These are phyloP conservation scores for Melanerpes formicivorus DNA, from an alignment of 2,113 vertebrate genomes.

Conservation along the genomic window DNA sequence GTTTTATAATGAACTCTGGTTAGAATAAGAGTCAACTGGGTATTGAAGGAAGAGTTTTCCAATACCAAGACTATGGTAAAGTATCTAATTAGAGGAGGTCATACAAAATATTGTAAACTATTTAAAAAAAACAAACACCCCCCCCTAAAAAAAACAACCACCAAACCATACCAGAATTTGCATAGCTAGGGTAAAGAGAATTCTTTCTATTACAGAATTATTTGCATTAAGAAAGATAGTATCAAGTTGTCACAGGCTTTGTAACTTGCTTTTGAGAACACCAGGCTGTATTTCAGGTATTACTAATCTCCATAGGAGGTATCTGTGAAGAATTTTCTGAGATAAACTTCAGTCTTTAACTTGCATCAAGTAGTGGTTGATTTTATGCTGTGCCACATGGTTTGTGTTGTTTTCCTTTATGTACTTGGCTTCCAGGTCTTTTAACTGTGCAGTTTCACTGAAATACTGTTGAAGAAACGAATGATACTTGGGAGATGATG, in stretches of 20 bases:
- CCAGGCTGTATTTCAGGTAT: background rate
- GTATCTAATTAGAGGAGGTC: background rate
- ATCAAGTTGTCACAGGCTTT: background rate
- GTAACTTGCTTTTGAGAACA: background rate
- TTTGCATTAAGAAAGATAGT: background rate
- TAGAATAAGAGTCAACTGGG: background rate
- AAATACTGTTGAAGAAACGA: background rate
- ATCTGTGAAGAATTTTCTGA: background rate
- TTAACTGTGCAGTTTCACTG: background rate
- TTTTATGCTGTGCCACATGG: background rate
- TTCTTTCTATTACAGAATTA: background rate
- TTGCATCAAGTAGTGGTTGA: background rate
- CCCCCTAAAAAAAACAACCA: too few relatives aligned
- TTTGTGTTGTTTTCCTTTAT: background rate
- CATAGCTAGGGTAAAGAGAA: background rate
- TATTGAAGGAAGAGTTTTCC: background rate
- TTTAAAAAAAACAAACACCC: background rate
- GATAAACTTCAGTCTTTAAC: background rate
- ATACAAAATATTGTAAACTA: background rate
- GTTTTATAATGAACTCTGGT: slow-evolving; percentile 6
- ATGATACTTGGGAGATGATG: background rate
- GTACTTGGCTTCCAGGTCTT: background rate
- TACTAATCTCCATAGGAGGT: background rate
- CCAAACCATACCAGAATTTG: background rate
- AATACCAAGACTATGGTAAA: background rate